Percentiles rank a stretch among this genome's conserved stretches.
Conservation (phyloP, 2,888 invertebrate species). For the Drosophila paucipuncta region DNA sequence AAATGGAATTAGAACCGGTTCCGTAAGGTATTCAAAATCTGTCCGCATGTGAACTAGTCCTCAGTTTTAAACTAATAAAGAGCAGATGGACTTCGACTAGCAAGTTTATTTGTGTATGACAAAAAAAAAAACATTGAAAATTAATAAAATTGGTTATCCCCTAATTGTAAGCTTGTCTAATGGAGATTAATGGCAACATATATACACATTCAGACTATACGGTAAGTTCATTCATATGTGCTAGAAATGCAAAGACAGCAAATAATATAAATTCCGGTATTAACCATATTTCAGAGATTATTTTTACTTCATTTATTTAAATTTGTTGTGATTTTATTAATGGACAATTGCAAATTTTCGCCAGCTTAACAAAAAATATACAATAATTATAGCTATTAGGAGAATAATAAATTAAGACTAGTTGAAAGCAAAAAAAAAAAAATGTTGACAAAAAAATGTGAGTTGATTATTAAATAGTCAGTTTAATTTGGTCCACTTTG, state of each 20-base stretch:
- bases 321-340: not conserved
- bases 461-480: not conserved
- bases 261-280: not conserved
- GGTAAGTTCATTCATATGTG: not conserved
- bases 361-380: constrained; percentile 6
- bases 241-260: not conserved
- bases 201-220: not conserved
- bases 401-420: constrained; percentile 30
- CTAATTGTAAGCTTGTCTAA: too few relatives aligned
- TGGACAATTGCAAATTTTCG: constrained; percentile 32
- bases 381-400: constrained; percentile 15
- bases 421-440: constrained; percentile 8
- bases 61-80: too few relatives aligned
- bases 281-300: not conserved
- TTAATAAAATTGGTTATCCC: too few relatives aligned
- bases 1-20: not conserved
- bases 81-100: too few relatives aligned
- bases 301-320: not conserved
- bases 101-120: too few relatives aligned
- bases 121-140: too few relatives aligned
- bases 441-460: not conserved
- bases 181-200: not conserved
- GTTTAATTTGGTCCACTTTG: not conserved
- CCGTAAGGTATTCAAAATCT: too few relatives aligned
- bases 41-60: too few relatives aligned